These are phyloP conservation scores for Dasyornis broadbenti DNA, from an alignment of 2,113 vertebrate species.

Conservation along the genomic window DNA sequence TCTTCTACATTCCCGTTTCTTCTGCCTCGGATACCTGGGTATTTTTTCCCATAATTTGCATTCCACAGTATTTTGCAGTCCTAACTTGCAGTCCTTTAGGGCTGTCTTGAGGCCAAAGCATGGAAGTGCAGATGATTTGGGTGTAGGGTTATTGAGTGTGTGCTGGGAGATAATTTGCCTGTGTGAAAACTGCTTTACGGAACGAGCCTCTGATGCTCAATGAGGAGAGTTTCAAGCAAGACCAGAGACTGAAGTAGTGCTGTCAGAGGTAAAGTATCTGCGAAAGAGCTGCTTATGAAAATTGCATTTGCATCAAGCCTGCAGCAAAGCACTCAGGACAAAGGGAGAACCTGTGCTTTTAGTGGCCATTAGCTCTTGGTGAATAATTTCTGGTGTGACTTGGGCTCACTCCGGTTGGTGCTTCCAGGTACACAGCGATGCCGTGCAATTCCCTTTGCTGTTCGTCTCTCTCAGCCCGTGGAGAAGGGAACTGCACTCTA, in stretches of 20 bases:
- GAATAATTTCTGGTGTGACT: not conserved
- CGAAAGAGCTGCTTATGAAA: not conserved
- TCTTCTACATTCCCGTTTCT: not conserved
- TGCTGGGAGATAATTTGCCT: constrained; percentile 4
- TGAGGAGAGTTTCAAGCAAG: not conserved
- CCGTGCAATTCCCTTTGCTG: not conserved
- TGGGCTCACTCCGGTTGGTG: not conserved
- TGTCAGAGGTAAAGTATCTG: not conserved
- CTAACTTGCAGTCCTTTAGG: not conserved
- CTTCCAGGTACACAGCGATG: not conserved
- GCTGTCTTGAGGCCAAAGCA: not conserved
- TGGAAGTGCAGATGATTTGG: not conserved
- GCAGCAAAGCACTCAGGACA: not conserved
- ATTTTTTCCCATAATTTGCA: not conserved
- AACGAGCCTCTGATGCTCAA: not conserved
- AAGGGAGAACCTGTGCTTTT: not conserved
- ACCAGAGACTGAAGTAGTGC: not conserved
- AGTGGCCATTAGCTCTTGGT: not conserved
- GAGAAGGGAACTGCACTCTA: constrained; percentile 71
- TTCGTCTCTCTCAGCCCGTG: not conserved
- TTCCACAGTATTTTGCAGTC: not conserved
- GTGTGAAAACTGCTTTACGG: not conserved
- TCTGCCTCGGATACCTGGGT: not conserved
- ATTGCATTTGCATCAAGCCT: not conserved
- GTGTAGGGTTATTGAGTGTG: not conserved